phyloP scores from a whole-genome alignment of 1,140 invertebrate genomes.

The Solen grandis region DNA sequence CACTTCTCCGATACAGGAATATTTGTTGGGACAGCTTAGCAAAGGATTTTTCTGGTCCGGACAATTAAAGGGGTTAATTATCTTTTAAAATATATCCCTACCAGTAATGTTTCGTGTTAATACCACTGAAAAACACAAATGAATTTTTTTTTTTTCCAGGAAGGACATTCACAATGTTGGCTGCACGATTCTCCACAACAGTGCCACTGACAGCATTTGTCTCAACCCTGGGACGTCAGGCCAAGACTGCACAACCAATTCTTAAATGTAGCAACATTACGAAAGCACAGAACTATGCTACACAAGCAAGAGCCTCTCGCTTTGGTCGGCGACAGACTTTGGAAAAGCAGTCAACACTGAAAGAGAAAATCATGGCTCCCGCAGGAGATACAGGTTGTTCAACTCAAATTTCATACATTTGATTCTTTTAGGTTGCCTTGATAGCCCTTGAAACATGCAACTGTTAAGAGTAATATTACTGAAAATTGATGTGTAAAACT shows the following conservation, averaged over 20 bases:
- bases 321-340: slow-evolving; percentile 8
- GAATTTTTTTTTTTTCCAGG: no score
- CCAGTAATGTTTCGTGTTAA: no score
- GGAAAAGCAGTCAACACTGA: slow-evolving; percentile 73
- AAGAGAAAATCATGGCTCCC: slow-evolving; percentile 82
- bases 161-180: slow-evolving; percentile 68
- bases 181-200: slow-evolving; percentile 51
- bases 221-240: slow-evolving; percentile 55
- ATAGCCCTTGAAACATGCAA: not conserved
- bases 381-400: slow-evolving; percentile 82
- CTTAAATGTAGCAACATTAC: slow-evolving; percentile 48
- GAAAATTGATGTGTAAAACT: no score
- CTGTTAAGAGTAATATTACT: no score
- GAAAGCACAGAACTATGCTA: slow-evolving; percentile 65
- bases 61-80: no score
- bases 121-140: no score
- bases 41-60: no score
- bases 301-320: slow-evolving; percentile 57
- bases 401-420: not conserved
- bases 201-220: slow-evolving; percentile 73
- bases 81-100: no score
- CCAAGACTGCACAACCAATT: slow-evolving; percentile 34
- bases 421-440: slow-evolving; percentile 1
- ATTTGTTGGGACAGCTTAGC: no score
- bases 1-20: no score